Evolutionary conservation across 2,797 vertebrate genomes (phyloP), one percentile per base, ranked within the genome.

Genomic region (Hydrocynus forskahlii): DNA sequence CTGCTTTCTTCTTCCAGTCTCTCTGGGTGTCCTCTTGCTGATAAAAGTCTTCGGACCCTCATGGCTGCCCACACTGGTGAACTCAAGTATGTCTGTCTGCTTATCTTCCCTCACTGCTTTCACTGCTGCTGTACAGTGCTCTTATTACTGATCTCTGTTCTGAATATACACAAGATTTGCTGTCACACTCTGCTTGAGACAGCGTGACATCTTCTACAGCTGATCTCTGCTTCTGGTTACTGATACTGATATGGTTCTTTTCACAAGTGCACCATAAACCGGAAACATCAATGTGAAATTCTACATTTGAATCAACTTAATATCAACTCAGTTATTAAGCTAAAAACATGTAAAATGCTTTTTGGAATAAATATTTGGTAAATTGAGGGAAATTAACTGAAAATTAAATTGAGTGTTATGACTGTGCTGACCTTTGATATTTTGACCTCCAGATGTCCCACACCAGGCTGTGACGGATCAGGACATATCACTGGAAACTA

Each of bases 1-100:
- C 69, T 72, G 81, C 77, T 77, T 71, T 76, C 93, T 93, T 95
- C 92, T 95, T 95, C 93, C 97, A 99, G 98, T 96, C 97, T 99
- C 94, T 99, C 97, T 97, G 98, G 98, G 96, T 99, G 98, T 95
- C 98, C 98, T 97, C 97, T 99, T 95, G 98, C 98, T 97, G 98
- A 99, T 97, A 99, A 99, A 96, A 98, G 97, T 94, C 97, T 99
- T 94, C 97, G 98, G 98, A 98, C 97, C 95, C 97, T 99, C 94
- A 99, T 99, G 97, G 98, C 98, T 96, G 97, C 98, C 93, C 97
- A 99, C 93, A 97, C 97, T 96, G 96, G 97, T 96, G 98, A 99
- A 96, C 97, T 99, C 94, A 99, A 99, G 98, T 99, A 99, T 96
- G 98, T 99, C 93, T 93, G 88, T 71, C 75, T 86, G 93, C 89